Evolutionary conservation across 2,888 invertebrate species (phyloP), one percentile per base, ranked within the genome.

Genomic region (Drosophila prolongata): DNA sequence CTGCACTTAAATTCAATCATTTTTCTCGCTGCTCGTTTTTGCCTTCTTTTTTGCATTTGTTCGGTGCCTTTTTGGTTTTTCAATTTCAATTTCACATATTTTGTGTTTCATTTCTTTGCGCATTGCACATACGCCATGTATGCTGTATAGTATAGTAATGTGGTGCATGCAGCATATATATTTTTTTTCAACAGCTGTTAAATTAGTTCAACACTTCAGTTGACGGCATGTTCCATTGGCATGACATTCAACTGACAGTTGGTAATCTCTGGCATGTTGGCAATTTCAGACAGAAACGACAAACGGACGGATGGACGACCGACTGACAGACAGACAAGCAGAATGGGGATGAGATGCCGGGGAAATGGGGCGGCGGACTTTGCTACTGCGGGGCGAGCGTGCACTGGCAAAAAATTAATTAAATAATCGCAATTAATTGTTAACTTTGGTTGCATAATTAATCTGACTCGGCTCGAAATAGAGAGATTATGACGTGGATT

Each of bases 191-290:
- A 91, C 91, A 91, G 91, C 91, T 92, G 92, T 90, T 92, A 90
- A 92, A 92, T 91, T 91, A 90, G 90, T 89, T 90, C 90, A 91
- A 91, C 90, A 90, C 90, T 91, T 90, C 84, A 89, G 90, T 89
- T 90, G 90, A 90, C 90, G 91, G 91, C 89, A 90, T 90, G 87
- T 90, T 91, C 89, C 89, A 85, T 83, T 81, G 88, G 88, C 91
- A 90, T 90, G 91, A 90, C 90, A 91, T 84, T 89, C 91, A 84
- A 91, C 91, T 90, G 90, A 90, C 90, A 90, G 90, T 91, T 91
- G 90, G 90, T 89, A 90, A 91, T 91, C 90, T 90, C 87, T 89
- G 90, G 90, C 90, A 90, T 91, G 90, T 89, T 89, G 87, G 89
- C 86, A 90, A 90, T 90, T 88, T 88, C 86, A 88, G 83, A 86